phyloP scores from a whole-genome alignment of 2,797 vertebrate species.

The Pitangus sulphuratus region DNA sequence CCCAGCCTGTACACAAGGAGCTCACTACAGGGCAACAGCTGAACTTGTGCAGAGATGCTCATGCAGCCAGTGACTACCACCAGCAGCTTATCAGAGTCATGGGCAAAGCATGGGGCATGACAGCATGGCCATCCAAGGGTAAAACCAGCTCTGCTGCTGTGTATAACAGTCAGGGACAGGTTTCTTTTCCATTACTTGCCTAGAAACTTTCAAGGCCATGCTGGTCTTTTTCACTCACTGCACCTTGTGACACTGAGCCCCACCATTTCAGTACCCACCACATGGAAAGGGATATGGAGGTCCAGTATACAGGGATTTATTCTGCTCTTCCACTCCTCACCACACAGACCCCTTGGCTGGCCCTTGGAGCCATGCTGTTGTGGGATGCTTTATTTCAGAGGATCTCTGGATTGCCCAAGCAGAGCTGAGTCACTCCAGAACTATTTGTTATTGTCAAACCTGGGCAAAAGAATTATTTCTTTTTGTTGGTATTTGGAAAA shows the following conservation, averaged over 20 bases:
- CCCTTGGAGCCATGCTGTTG: background rate
- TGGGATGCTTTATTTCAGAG: background rate
- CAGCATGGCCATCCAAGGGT: background rate
- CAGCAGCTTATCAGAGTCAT: background rate
- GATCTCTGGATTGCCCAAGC: background rate
- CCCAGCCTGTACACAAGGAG: background rate
- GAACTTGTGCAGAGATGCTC: fast-evolving
- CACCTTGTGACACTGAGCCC: background rate
- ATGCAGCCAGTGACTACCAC: fast-evolving
- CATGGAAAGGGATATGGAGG: background rate
- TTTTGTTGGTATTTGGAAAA: background rate
- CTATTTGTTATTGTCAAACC: background rate
- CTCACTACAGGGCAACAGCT: background rate
- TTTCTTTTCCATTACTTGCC: background rate
- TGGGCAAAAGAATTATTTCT: background rate
- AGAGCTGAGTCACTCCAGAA: background rate
- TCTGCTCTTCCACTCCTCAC: background rate
- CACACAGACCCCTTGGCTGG: background rate
- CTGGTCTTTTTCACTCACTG: background rate
- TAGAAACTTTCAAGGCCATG: background rate
- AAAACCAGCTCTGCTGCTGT: fast-evolving
- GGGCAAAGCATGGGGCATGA: fast-evolving
- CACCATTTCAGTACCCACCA: fast-evolving
- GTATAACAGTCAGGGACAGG: background rate
- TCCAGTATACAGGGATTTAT: background rate